Base-by-base conservation (phyloP, 2,113 vertebrate species). In the Ondatra zibethicus region DNA sequence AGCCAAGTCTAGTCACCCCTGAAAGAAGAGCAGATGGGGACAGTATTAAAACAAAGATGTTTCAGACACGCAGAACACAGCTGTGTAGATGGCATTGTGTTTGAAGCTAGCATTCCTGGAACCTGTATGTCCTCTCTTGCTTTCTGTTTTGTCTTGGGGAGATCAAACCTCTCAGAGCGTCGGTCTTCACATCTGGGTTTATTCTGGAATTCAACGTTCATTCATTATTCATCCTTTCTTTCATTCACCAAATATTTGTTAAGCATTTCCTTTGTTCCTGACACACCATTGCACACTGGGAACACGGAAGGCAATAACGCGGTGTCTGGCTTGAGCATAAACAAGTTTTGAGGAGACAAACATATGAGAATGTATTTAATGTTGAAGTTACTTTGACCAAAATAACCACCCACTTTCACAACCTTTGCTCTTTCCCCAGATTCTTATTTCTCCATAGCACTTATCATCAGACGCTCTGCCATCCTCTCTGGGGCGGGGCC, bases 41-140 rank as follows among this genome's bases (percentile, higher is more conserved):
- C 19, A 25, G 75, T 95, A 85, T 66, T 85, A 66, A 96, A 93
- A 92, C 77, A 92, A 94, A 95, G 81, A 72, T 88, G 70, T 85
- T 89, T 90, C 73, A 90, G 76, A 80, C 68, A 50, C 55, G 47
- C 39, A 78, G 36, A 89, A 66, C 61, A 61, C 0, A 5, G 72
- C 58, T 45, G 36, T 70, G 9, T 92, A 87, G 65, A 86, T 21
- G 70, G 25, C 39, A 61, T 3, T 84, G 73, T 73, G 45, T 39
- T 80, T 47, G 73, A 87, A 95, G 61, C 45, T 68, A 73, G 21
- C 25, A 81, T 45, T 73, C 39, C 52, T 47, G 27, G 52, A 92
- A 68, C 82, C 87, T 47, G 89, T 45, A 65, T 72, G 58, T 90
- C 27, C 61, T 96, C 91, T 92, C 33, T 63, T 52, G 72, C 42